Base-by-base conservation (phyloP, 2,888 invertebrate species). In the Amphipyra berbera region DNA sequence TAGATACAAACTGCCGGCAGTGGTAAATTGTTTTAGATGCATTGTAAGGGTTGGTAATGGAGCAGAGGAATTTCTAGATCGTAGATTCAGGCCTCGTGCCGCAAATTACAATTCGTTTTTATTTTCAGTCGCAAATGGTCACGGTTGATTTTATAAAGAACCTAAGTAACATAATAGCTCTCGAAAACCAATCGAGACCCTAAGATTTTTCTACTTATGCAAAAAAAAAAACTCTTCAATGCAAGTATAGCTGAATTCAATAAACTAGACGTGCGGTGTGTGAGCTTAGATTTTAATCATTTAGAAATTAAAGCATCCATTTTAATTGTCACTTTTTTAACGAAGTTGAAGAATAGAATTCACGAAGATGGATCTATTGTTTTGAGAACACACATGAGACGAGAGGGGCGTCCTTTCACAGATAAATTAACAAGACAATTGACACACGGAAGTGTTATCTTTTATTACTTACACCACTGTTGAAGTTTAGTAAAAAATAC, bases 21-120 rank as follows among this genome's bases (percentile, higher is more conserved):
- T 13, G 33, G 54, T 46, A 60, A 63, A 50, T 48, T 38, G 54
- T 62, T 70, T 72, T 61, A 66, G 58, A 37, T 50, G 37, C 58
- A 61, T 65, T 63, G 49, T 42, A 59, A 56, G 59, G 61, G 59
- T 47, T 44, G 45, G 41, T 72, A 61, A 58, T 59, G 48, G 62
- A 7, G 9, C 40, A 21, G 12, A 61, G 53, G 64, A 61, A 54
- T 66, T 78, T 61, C 63, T 68, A 9, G 46, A 56, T 61, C 21
- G 45, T 10, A 38, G 46, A 61, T 68, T 58, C 61, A 61, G 21
- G 21, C 1, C 13, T 58, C 44, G 42, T 53, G 37, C 40, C 6
- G 38, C 53, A 54, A 73, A 69, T 69, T 69, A 61, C 56, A 53
- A 13, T 13, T 10, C 8, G 35, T 73, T 70, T 71, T 74, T 71